Evolutionary conservation across 1,140 invertebrate species (phyloP).

Genomic region (Chlorops oryzae): DNA sequence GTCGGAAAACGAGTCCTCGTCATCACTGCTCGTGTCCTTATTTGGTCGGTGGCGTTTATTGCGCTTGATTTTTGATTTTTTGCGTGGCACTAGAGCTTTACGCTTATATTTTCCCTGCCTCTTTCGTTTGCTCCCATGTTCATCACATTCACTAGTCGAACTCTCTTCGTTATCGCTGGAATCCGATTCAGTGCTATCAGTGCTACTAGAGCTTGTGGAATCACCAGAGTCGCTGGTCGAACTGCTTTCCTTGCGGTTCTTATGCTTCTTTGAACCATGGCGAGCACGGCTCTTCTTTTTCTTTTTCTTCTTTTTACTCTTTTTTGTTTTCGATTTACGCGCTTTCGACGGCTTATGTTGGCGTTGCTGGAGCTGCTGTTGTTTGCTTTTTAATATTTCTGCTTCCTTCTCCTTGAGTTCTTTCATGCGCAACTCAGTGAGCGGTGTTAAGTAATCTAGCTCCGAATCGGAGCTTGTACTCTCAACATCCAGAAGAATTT

Average conservation of each 20-base stretch:
- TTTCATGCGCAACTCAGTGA: constrained; percentile 70
- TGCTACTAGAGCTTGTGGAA: no score
- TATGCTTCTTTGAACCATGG: constrained; percentile 20
- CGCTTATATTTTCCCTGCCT: constrained; percentile 43
- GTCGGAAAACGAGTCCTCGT: constrained; percentile 12
- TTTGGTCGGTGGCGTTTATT: constrained; percentile 27
- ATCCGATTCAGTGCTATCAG: constrained; percentile 33
- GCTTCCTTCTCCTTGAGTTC: constrained; percentile 52
- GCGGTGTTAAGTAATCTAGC: constrained; percentile 73
- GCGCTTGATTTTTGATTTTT: constrained; percentile 41
- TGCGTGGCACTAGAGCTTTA: constrained; percentile 33
- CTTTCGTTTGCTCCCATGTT: constrained; percentile 41
- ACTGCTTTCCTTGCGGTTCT: constrained; percentile 11
- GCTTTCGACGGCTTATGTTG: constrained; percentile 21
- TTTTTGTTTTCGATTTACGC: constrained; percentile 17
- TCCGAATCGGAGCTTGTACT: constrained; percentile 89
- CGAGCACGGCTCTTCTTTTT: constrained; percentile 16
- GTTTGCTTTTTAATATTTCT: constrained; percentile 15
- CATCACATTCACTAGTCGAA: constrained; percentile 37
- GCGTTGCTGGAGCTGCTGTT: constrained; percentile 2
- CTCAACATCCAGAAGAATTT: constrained; percentile 90
- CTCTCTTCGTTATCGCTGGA: constrained; percentile 44
- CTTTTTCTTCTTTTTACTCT: constrained; percentile 18
- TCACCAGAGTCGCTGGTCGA: constrained; percentile 3
- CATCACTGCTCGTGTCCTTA: constrained; percentile 14